Conservation (phyloP, 2,797 vertebrate species). For the Oreonectes daqikongensis region DNA sequence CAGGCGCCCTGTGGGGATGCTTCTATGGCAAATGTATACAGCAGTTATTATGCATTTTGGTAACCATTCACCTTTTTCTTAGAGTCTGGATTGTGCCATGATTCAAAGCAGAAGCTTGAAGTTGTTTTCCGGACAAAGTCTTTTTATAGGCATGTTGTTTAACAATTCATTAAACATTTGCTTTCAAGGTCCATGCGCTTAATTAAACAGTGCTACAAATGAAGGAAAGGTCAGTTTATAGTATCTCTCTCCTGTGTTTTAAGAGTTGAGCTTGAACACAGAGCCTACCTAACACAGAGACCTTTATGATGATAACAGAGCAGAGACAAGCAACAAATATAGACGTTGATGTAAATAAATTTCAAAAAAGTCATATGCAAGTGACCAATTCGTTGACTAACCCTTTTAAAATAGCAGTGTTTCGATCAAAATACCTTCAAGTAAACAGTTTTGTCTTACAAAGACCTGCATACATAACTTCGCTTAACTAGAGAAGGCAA, state of each 20-base stretch:
- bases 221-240: neutral
- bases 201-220: neutral
- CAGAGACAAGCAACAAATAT: no score
- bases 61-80: neutral
- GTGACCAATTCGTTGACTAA: neutral
- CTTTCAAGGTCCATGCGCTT: neutral
- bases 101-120: neutral
- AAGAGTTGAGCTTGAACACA: neutral
- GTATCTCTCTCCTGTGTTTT: neutral
- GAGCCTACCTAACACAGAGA: no score
- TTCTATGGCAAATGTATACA: conserved; percentile 3
- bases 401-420: neutral
- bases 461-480: neutral
- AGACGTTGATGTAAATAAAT: no score
- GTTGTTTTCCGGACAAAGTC: neutral
- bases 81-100: no score
- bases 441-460: neutral
- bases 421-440: neutral
- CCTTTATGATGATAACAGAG: no score
- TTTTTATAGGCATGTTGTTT: neutral
- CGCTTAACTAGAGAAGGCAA: neutral
- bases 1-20: conserved; percentile 8
- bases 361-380: no score
- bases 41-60: conserved; percentile 19
- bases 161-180: neutral